phyloP scores from a whole-genome alignment of 2,888 invertebrate species.

The Cyrtodaria siliqua region DNA sequence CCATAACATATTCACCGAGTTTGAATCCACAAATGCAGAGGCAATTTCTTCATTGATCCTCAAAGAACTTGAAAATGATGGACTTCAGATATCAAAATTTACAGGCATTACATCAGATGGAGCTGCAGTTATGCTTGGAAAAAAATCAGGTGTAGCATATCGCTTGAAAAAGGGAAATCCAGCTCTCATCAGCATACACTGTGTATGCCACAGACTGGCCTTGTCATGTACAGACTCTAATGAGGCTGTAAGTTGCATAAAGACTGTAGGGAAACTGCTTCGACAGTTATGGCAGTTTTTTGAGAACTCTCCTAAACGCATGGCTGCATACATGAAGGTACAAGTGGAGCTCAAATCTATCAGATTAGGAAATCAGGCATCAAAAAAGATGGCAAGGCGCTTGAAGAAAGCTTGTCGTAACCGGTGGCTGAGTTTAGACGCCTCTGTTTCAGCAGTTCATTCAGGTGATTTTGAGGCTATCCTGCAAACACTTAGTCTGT shows the following conservation, averaged over 20 bases:
- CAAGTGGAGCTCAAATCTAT: constrained; percentile 35
- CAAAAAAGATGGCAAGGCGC: constrained; percentile 32
- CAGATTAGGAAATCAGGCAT: constrained; percentile 7
- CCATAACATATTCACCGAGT: constrained; percentile 27
- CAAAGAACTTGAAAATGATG: no score
- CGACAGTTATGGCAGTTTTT: constrained; percentile 56
- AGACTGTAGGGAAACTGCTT: constrained; percentile 39
- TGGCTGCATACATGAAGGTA: constrained; percentile 51
- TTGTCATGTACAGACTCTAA: constrained; percentile 51
- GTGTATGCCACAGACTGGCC: constrained; percentile 58
- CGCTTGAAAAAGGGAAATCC: constrained; percentile 27
- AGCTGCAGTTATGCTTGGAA: constrained; percentile 51
- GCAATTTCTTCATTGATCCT: constrained; percentile 23
- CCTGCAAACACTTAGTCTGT: constrained; percentile 25
- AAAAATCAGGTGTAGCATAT: constrained; percentile 40
- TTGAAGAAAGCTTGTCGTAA: constrained; percentile 36
- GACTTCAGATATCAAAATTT: constrained; percentile 18
- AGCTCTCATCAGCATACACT: constrained; percentile 50
- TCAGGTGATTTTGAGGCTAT: constrained; percentile 42
- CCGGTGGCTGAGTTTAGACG: constrained; percentile 63
- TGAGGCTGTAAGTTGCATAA: constrained; percentile 38
- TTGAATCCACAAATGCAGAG: constrained; percentile 27
- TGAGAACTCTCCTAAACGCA: constrained; percentile 61
- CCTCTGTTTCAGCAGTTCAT: constrained; percentile 38
- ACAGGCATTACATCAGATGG: constrained; percentile 48